These are phyloP conservation scores for Rapana venosa DNA, from an alignment of 2,888 invertebrate species.

Conservation along the genomic window DNA sequence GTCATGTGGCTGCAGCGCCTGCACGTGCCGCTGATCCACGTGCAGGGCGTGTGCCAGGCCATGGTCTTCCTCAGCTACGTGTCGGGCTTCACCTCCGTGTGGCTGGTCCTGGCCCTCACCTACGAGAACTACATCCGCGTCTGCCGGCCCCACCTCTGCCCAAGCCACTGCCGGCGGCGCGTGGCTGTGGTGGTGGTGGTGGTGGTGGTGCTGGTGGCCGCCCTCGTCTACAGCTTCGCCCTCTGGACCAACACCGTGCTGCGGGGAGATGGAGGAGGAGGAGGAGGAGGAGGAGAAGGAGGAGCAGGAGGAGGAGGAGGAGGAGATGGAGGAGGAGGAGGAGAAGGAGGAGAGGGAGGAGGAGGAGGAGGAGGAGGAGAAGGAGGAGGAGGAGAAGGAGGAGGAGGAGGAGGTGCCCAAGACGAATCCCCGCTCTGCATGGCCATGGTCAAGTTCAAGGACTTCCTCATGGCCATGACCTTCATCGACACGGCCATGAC, in stretches of 20 bases:
- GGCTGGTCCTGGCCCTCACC: constrained; percentile 50
- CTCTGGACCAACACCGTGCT: constrained; percentile 55
- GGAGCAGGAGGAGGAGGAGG: background rate
- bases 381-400: background rate
- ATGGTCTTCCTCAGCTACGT: constrained; percentile 64
- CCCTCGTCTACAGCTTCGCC: constrained; percentile 54
- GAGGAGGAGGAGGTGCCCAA: constrained; percentile 19
- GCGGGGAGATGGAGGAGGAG: background rate
- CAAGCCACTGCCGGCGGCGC: constrained; percentile 50
- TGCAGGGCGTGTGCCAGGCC: constrained; percentile 85
- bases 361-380: background rate
- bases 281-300: background rate
- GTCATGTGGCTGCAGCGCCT: constrained; percentile 71
- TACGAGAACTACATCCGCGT: constrained; percentile 54
- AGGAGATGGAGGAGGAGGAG: background rate
- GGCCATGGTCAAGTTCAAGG: constrained; percentile 48
- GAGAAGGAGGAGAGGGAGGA: background rate
- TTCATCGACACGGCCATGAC: constrained; percentile 58
- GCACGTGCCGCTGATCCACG: constrained; percentile 60
- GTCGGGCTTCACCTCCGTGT: constrained; percentile 51
- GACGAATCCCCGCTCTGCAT: constrained; percentile 33
- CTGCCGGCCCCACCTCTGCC: constrained; percentile 50
- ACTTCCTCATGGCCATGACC: constrained; percentile 51
- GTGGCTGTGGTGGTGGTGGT: constrained; percentile 46
- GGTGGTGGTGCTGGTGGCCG: constrained; percentile 47